Conservation (phyloP, 2,113 vertebrate species). For the Eudyptes chrysolophus region DNA sequence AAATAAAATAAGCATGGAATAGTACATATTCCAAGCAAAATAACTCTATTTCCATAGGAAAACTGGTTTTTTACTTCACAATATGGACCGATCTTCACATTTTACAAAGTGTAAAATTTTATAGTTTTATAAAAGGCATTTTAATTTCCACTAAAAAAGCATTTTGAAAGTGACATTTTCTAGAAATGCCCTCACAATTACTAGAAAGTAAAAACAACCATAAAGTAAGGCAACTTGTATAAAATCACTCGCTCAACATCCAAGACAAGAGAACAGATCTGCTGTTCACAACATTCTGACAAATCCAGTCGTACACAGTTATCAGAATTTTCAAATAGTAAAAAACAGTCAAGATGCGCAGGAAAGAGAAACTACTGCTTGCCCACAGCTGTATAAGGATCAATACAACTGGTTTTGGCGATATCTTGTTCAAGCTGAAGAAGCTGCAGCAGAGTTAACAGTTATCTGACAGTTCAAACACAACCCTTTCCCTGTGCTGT, state of each 20-base stretch:
- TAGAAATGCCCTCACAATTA: neutral
- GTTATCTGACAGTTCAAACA: neutral
- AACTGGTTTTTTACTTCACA: neutral
- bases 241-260: neutral
- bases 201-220: neutral
- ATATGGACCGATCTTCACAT: neutral
- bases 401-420: neutral
- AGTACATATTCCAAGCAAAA: neutral
- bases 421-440: neutral
- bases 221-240: neutral
- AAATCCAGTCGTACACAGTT: rapidly evolving
- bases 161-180: neutral
- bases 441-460: neutral
- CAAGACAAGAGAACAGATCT: neutral
- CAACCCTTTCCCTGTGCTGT: neutral
- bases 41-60: neutral
- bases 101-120: neutral
- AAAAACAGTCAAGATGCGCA: neutral
- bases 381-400: neutral
- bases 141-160: neutral
- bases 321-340: neutral
- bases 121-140: neutral
- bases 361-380: neutral
- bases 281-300: neutral
- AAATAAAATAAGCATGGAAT: neutral